These are phyloP conservation scores for Tortrix viridana DNA, from an alignment of 2,888 invertebrate species.

Conservation along the genomic window DNA sequence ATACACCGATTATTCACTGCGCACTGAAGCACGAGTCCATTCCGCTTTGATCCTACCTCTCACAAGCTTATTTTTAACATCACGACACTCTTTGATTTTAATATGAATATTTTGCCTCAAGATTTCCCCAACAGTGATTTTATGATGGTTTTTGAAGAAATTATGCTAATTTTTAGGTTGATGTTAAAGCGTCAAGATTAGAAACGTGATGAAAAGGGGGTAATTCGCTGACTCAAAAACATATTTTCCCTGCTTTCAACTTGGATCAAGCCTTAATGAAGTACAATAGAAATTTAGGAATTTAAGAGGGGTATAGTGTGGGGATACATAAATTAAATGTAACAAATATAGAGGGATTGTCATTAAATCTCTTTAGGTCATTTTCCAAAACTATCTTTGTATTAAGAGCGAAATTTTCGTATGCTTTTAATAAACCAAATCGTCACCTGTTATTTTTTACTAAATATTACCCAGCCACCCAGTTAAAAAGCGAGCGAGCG, in stretches of 20 bases:
- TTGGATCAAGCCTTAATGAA: background rate
- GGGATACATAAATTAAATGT: no score
- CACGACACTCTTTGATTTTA: slow-evolving; percentile 36
- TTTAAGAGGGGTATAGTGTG: no score
- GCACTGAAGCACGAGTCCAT: slow-evolving; percentile 4
- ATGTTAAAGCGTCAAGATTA: slow-evolving; percentile 26
- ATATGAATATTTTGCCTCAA: slow-evolving; percentile 34
- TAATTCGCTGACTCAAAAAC: slow-evolving; percentile 11
- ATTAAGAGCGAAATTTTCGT: no score
- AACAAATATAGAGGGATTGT: no score
- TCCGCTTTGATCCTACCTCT: slow-evolving; percentile 26
- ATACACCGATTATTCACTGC: slow-evolving; percentile 22
- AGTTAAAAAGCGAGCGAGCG: slow-evolving; percentile 2
- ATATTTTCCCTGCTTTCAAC: slow-evolving; percentile 4
- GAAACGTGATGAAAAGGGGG: slow-evolving; percentile 9
- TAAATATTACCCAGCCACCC: background rate
- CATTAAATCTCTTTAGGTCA: no score
- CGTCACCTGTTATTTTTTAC: no score
- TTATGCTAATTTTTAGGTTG: slow-evolving; percentile 28
- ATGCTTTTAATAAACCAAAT: no score
- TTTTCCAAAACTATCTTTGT: no score
- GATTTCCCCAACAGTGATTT: slow-evolving; percentile 30
- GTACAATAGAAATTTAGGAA: background rate
- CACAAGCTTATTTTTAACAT: slow-evolving; percentile 19
- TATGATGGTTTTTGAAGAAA: slow-evolving; percentile 27